Percentiles rank a stretch among this genome's conserved stretches.
These are phyloP conservation scores for Lophochroa leadbeateri DNA, from an alignment of 2,113 vertebrate genomes.

Conservation along the genomic window DNA sequence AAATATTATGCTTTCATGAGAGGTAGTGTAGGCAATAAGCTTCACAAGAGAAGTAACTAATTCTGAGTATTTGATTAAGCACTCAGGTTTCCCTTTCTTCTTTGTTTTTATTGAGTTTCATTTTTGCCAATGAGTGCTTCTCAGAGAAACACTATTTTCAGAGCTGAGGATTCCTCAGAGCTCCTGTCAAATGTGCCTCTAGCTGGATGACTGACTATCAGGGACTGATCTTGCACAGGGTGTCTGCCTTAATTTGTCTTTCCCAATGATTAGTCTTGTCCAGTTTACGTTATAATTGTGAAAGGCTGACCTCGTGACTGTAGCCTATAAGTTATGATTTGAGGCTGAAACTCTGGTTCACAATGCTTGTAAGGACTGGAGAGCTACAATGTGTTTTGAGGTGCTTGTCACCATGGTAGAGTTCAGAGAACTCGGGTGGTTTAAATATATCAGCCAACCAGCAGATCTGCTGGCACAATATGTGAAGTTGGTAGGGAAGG, in stretches of 20 bases:
- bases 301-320: neutral
- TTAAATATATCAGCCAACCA: neutral
- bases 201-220: neutral
- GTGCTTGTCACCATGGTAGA: neutral
- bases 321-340: neutral
- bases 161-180: neutral
- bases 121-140: neutral
- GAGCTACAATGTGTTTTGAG: neutral
- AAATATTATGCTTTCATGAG: neutral
- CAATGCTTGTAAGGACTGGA: neutral
- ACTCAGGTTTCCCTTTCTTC: neutral
- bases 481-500: neutral
- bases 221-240: neutral
- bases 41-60: neutral
- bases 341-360: neutral
- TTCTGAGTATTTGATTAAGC: neutral
- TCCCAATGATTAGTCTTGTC: conserved; percentile 33
- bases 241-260: conserved; percentile 12
- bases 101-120: neutral
- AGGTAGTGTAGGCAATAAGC: neutral
- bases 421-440: neutral
- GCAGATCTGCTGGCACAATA: neutral
- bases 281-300: neutral
- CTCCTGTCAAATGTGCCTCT: neutral
- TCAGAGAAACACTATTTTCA: neutral